Conservation (phyloP, 2,888 invertebrate genomes). For the Cephus nigrinus region DNA sequence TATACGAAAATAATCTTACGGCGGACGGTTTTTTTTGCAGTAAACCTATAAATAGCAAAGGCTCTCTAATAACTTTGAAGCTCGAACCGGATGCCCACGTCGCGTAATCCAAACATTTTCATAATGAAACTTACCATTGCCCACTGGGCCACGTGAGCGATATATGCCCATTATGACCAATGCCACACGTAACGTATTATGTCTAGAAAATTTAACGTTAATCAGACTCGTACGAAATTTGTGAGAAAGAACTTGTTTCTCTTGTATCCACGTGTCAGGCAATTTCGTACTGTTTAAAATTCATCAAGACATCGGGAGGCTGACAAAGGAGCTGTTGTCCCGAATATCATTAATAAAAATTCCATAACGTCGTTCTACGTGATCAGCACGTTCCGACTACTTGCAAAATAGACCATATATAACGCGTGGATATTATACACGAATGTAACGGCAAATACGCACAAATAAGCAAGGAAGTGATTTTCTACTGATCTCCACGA, state of each 20-base stretch:
- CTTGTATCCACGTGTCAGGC: not conserved
- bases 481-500: slow-evolving; percentile 24
- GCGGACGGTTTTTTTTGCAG: not conserved
- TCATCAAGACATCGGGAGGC: not conserved
- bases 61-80: not conserved
- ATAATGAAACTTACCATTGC: slow-evolving; percentile 36
- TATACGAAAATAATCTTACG: not conserved
- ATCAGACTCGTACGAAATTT: not conserved
- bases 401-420: not conserved
- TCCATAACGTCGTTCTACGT: not conserved
- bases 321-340: not conserved
- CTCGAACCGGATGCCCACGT: slow-evolving; percentile 23
- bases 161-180: slow-evolving; percentile 13
- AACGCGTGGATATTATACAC: not conserved
- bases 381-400: not conserved
- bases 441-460: not conserved
- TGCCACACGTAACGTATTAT: not conserved
- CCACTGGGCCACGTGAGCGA: slow-evolving; percentile 15
- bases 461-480: not conserved
- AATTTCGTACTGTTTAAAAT: not conserved
- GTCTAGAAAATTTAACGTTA: not conserved
- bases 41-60: not conserved
- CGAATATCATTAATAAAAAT: not conserved
- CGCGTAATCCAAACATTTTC: slow-evolving; percentile 19
- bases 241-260: not conserved